Conservation (phyloP, 2,113 vertebrate species). For the Rhinoptilus africanus region DNA sequence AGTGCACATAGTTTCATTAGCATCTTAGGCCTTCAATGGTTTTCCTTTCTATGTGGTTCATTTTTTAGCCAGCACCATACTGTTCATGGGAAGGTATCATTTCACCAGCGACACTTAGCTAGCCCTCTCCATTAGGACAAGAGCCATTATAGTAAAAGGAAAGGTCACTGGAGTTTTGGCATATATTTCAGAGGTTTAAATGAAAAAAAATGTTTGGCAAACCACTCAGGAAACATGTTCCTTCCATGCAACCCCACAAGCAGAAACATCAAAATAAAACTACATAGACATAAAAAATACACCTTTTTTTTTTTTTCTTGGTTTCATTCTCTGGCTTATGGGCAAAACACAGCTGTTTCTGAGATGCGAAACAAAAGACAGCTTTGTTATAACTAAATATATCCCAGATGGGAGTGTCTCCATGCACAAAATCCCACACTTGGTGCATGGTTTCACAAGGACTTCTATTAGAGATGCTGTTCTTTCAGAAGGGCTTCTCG, state of each 20-base stretch:
- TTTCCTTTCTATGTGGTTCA: neutral
- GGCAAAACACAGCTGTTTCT: slow-evolving; percentile 38
- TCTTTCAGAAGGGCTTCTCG: neutral
- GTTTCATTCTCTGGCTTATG: neutral
- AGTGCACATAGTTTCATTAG: neutral
- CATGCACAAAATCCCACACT: neutral
- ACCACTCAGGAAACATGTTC: neutral
- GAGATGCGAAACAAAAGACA: slow-evolving; percentile 19
- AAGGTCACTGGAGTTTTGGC: neutral
- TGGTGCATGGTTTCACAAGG: neutral
- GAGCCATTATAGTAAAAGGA: neutral
- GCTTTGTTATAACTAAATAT: slow-evolving; percentile 31
- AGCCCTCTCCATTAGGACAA: neutral
- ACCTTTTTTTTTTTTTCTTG: neutral
- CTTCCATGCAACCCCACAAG: neutral
- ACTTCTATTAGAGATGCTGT: neutral
- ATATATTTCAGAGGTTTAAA: neutral
- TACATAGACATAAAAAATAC: neutral
- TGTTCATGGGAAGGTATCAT: neutral
- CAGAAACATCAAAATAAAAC: neutral
- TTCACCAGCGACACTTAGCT: neutral
- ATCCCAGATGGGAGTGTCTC: slow-evolving; percentile 12
- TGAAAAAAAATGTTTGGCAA: neutral
- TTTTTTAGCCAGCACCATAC: neutral
- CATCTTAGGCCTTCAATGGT: neutral